Evolutionary conservation across 2,888 invertebrate species (phyloP).

Genomic region (Megaustenia siamemsis): DNA sequence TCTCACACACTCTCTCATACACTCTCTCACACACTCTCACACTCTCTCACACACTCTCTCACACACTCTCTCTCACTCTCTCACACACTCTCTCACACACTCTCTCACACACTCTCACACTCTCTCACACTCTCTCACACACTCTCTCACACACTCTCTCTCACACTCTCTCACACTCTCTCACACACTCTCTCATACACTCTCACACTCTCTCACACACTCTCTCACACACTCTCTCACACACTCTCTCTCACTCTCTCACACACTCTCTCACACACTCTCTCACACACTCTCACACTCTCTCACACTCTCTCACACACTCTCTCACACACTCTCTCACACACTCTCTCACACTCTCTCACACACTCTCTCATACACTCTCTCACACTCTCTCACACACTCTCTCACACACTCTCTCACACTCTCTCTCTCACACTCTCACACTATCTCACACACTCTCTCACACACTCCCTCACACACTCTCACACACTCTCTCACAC

Average conservation of each 20-base stretch:
- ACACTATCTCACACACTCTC: too few species aligned
- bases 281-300: neutral
- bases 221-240: neutral
- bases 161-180: too few species aligned
- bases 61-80: neutral
- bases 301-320: neutral
- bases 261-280: neutral
- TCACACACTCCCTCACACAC: neutral
- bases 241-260: neutral
- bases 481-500: neutral
- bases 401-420: neutral
- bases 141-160: too few species aligned
- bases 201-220: neutral
- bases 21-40: conserved; percentile 25
- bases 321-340: neutral
- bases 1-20: too few species aligned
- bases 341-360: neutral
- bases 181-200: neutral
- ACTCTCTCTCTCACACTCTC: too few species aligned
- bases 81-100: neutral
- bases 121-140: neutral
- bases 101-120: neutral
- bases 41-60: conserved; percentile 17
- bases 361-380: neutral
- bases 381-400: neutral